Conservation (phyloP, 2,113 vertebrate species). For the Mobula birostris region DNA sequence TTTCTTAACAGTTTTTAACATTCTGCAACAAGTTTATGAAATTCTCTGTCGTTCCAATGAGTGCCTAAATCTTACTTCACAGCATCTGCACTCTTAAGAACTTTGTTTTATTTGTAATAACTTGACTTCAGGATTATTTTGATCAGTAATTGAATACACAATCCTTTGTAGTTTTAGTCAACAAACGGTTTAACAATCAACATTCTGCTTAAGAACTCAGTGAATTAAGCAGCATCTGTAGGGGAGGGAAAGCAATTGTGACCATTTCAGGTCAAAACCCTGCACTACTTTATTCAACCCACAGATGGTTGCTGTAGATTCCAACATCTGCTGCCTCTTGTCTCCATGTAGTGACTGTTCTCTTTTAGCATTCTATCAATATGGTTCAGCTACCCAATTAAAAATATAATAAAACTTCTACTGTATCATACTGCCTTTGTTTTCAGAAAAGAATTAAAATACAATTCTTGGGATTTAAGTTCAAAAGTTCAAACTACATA, state of each 20-base stretch:
- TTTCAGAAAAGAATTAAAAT: not conserved
- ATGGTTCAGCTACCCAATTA: not conserved
- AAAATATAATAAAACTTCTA: not conserved
- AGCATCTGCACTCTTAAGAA: not conserved
- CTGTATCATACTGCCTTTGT: not conserved
- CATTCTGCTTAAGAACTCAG: too few species aligned
- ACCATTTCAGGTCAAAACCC: too few species aligned
- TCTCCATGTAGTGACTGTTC: not conserved
- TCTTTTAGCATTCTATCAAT: not conserved
- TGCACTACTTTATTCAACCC: too few species aligned
- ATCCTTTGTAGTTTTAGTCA: not conserved
- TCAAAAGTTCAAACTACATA: too few species aligned
- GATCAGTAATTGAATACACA: not conserved
- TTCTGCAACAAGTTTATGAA: not conserved
- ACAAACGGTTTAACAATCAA: too few species aligned
- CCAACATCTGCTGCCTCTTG: too few species aligned
- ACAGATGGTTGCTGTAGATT: too few species aligned
- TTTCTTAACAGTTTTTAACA: not conserved
- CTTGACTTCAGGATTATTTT: not conserved
- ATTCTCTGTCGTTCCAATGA: not conserved
- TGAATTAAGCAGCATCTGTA: too few species aligned
- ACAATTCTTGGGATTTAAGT: not conserved
- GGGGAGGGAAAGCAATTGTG: too few species aligned
- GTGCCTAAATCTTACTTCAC: not conserved
- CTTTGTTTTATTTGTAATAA: not conserved